Percentiles rank a stretch among this genome's conserved stretches.
Evolutionary conservation across 2,888 invertebrate genomes (phyloP).

Genomic region (Oxycera nigricornis): DNA sequence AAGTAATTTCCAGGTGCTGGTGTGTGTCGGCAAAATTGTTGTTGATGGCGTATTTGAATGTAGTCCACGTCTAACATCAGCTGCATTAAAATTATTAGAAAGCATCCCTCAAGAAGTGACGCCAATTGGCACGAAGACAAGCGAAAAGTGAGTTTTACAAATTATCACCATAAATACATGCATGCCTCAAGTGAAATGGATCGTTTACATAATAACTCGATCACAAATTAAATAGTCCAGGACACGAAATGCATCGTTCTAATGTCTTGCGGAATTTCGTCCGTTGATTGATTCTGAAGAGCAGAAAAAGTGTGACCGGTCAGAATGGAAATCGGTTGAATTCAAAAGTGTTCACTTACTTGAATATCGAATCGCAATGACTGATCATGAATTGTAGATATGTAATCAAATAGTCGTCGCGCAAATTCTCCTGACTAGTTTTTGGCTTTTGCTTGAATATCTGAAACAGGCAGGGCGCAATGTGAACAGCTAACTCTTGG

Average conservation of each 20-base stretch:
- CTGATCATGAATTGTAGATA: conserved; percentile 59
- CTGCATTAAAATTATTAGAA: too few species aligned
- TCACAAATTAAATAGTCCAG: conserved; percentile 27
- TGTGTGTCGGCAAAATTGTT: too few species aligned
- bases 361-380: conserved; percentile 58
- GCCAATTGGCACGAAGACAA: too few species aligned
- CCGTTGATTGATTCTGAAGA: conserved; percentile 19
- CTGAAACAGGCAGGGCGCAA: conserved; percentile 23
- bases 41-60: too few species aligned
- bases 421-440: conserved; percentile 28
- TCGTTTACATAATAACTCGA: too few species aligned
- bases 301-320: background rate
- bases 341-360: conserved; percentile 53
- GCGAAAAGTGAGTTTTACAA: too few species aligned
- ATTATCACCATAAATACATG: too few species aligned
- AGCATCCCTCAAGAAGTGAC: too few species aligned
- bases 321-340: background rate
- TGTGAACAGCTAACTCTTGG: background rate
- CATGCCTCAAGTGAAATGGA: too few species aligned
- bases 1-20: too few species aligned
- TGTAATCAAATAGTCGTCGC: conserved; percentile 20
- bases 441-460: conserved; percentile 17
- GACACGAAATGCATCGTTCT: conserved; percentile 33
- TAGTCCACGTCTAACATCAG: too few species aligned
- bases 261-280: conserved; percentile 31